Conservation (phyloP, 2,797 vertebrate species). For the Lacerta bilineata region DNA sequence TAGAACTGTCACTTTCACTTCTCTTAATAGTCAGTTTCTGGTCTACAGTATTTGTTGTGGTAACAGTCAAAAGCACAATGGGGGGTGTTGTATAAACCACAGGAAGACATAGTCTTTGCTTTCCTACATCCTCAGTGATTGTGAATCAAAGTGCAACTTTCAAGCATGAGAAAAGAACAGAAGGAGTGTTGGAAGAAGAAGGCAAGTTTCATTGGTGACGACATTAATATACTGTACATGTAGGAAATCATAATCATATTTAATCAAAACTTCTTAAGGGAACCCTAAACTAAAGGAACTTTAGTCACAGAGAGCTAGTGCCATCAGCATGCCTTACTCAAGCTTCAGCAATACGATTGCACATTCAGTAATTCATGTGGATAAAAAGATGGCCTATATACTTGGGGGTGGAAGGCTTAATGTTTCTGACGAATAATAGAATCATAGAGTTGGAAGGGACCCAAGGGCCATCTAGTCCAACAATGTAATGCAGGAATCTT, state of each 20-base stretch:
- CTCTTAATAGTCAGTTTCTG: conserved; percentile 2
- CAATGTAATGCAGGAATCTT: too few species aligned
- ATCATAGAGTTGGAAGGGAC: too few species aligned
- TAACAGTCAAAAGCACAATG: conserved; percentile 32
- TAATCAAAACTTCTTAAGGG: neutral
- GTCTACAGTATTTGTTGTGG: conserved; percentile 18
- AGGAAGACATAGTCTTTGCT: neutral
- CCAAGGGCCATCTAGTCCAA: too few species aligned
- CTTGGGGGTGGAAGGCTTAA: neutral
- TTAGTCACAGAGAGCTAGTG: neutral
- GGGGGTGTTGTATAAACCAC: neutral
- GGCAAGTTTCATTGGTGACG: neutral
- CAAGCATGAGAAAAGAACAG: neutral
- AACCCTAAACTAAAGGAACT: neutral
- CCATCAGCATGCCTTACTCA: neutral
- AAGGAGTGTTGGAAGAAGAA: neutral
- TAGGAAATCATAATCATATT: neutral
- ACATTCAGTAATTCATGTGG: neutral
- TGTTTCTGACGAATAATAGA: neutral
- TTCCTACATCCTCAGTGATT: neutral
- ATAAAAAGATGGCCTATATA: neutral
- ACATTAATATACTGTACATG: neutral
- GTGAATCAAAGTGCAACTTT: conserved; percentile 11
- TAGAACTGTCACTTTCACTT: conserved; percentile 39
- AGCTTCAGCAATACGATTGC: neutral